Evolutionary conservation across 2,113 vertebrate genomes (phyloP).

Genomic region (Notiomystis cincta): DNA sequence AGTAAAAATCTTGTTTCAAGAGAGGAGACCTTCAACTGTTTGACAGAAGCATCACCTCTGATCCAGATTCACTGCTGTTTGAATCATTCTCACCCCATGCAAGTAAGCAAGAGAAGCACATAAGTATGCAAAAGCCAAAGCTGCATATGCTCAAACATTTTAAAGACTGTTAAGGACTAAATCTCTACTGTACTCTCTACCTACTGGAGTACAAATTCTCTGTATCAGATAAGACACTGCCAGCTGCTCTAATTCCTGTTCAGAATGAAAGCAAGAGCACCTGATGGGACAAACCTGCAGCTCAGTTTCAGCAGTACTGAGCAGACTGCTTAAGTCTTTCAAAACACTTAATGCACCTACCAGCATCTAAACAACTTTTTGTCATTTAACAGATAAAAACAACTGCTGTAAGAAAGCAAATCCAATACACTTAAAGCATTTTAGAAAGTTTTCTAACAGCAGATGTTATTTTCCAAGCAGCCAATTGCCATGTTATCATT

Average conservation of each 20-base stretch:
- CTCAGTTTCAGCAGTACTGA: neutral
- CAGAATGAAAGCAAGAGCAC: neutral
- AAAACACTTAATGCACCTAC: neutral
- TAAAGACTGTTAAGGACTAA: neutral
- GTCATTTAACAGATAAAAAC: neutral
- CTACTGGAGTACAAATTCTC: neutral
- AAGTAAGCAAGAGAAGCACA: neutral
- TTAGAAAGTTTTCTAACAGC: neutral
- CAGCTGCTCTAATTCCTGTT: neutral
- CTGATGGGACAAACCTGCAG: neutral
- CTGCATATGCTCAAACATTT: neutral
- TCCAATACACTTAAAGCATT: neutral
- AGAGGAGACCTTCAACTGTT: neutral
- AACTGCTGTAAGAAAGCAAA: neutral
- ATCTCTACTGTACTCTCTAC: neutral
- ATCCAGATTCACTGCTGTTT: neutral
- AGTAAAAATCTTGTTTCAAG: neutral
- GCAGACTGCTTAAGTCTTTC: neutral
- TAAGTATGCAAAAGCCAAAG: neutral
- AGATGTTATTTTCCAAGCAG: neutral
- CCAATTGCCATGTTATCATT: neutral
- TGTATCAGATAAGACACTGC: neutral
- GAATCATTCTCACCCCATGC: neutral
- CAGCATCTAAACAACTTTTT: neutral
- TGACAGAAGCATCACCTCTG: neutral